Conservation (phyloP, 2,888 invertebrate genomes). For the Apantesis nais region DNA sequence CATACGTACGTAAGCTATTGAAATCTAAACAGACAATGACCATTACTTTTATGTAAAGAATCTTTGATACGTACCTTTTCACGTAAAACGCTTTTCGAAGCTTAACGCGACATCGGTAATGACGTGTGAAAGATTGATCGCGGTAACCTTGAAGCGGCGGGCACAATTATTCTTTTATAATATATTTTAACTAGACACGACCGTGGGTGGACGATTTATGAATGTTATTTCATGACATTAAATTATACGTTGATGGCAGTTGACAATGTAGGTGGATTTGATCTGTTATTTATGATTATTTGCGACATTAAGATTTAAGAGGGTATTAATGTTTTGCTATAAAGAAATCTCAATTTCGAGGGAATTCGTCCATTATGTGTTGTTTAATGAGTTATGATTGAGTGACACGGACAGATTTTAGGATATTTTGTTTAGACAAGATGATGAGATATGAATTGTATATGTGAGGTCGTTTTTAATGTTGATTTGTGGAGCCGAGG, state of each 20-base stretch:
- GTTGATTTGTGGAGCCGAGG: slow-evolving; percentile 3
- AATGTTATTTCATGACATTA: slow-evolving; percentile 49
- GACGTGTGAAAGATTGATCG: slow-evolving; percentile 60
- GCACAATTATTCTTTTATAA: slow-evolving; percentile 56
- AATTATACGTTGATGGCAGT: slow-evolving; percentile 51
- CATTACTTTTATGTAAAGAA: slow-evolving; percentile 31
- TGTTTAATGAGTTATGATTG: slow-evolving; percentile 26
- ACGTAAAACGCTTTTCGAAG: slow-evolving; percentile 54
- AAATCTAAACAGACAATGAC: slow-evolving; percentile 41
- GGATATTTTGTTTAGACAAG: slow-evolving; percentile 19
- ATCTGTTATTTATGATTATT: slow-evolving; percentile 49
- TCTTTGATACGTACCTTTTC: slow-evolving; percentile 43
- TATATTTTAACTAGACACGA: slow-evolving; percentile 54
- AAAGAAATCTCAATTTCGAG: slow-evolving; percentile 36
- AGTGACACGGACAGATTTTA: slow-evolving; percentile 17
- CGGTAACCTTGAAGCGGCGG: slow-evolving; percentile 50
- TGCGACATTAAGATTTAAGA: slow-evolving; percentile 44
- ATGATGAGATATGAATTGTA: slow-evolving; percentile 15
- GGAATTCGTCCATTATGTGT: slow-evolving; percentile 28
- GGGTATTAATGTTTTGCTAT: slow-evolving; percentile 40
- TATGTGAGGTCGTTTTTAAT: not conserved
- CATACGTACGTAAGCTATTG: slow-evolving; percentile 33
- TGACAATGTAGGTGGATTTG: slow-evolving; percentile 51
- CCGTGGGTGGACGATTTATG: slow-evolving; percentile 54
- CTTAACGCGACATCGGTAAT: slow-evolving; percentile 64